Evolutionary conservation across 2,113 vertebrate species (phyloP).

Genomic region (Microtus oregoni): DNA sequence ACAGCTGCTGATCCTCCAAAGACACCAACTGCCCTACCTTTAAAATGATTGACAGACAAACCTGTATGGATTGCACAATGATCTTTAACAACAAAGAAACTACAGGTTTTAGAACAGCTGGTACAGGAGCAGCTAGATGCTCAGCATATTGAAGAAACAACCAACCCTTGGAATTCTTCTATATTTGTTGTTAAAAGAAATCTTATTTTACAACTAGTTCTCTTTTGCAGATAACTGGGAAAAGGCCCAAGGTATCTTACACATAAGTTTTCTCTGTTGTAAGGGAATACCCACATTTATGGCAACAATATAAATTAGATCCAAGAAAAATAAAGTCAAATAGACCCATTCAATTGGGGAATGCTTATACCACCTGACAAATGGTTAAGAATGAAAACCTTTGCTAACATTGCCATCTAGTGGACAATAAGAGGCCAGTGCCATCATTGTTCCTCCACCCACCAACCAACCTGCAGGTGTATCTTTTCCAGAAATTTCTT

Average conservation of each 20-base stretch:
- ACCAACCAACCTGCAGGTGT: background rate
- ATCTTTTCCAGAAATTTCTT: background rate
- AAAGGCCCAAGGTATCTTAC: background rate
- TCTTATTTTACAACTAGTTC: background rate
- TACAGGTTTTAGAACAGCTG: no score
- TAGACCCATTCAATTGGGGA: background rate
- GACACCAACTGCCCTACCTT: no score
- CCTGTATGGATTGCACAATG: no score
- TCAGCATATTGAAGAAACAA: no score
- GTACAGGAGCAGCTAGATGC: no score
- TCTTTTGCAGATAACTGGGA: background rate
- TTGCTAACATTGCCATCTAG: background rate
- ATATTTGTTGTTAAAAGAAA: no score
- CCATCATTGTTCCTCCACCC: background rate
- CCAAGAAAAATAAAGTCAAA: background rate
- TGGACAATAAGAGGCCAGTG: background rate
- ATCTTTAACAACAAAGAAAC: no score
- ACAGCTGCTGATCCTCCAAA: no score
- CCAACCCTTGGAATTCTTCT: no score
- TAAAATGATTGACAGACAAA: no score
- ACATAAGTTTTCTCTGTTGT: background rate
- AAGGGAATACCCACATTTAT: background rate
- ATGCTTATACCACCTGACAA: background rate
- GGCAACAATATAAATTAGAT: background rate
- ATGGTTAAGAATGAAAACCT: background rate